Base-by-base conservation (phyloP, 2,888 invertebrate genomes). In the Zaprionus lineosus region DNA sequence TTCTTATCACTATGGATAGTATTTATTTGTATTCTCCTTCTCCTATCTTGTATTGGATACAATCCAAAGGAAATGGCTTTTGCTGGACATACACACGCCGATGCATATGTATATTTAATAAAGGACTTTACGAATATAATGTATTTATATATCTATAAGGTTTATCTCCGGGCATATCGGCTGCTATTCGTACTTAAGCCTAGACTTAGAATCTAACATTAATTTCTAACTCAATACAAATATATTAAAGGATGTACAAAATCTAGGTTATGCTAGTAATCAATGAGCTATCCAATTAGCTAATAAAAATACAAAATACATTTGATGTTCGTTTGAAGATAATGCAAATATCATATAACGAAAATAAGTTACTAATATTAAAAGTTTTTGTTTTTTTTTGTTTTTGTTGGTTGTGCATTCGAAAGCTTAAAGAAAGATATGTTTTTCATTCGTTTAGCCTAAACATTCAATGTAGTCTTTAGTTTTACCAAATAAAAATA, bases 341-440 rank as follows among this genome's bases (percentile, higher is more conserved):
- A 9, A 11, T 37, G 14, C 11, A 28, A 4, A 14, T 31, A n/a
- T n/a, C 9, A 44, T 18, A 5, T 46, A 53, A 44, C 39, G 56
- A 52, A 39, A 50, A 62, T 53, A 55, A 33, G 29, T 65, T 65
- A 44, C 37, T 64, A 47, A 70, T 51, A 59, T 40, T 74, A 60
- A 66, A 34, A 58, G 37, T 52, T 55, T 53, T 40, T 43, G 21
- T 52, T n/a, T n/a, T n/a, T n/a, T n/a, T n/a, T n/a, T n/a, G n/a
- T n/a, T n/a, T n/a, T n/a, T n/a, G n/a, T n/a, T n/a, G n/a, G 37
- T 55, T 41, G 68, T 77, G 77, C 63, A 64, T 33, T 48, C 14
- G 59, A 74, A 70, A 67, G 82, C 61, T 55, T 58, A 33, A 70
- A 73, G 33, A 24, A 24, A 77, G 82, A 77, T 81, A 77, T 76